Base-by-base conservation (phyloP, 1,140 invertebrate species). In the Musca domestica region DNA sequence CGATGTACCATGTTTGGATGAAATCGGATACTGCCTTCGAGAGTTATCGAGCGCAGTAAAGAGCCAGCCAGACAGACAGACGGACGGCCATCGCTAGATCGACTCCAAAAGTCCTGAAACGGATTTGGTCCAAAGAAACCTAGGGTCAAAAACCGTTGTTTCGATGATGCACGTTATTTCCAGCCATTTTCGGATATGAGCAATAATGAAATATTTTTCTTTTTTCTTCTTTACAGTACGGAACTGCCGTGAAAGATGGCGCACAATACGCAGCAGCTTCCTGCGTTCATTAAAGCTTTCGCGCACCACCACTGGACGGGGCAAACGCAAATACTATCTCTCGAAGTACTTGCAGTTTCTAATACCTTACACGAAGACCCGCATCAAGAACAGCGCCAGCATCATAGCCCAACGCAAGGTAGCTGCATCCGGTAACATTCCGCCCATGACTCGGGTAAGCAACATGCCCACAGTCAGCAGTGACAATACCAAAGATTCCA, bases 301-400 rank as follows among this genome's bases (percentile, higher is more conserved):
- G 1, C 74, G 77, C 51, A 79, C 77, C 25, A 74, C 73, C 41
- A 79, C 77, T 19, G 77, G 77, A 0, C 74, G 77, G 2, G 77
- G 77, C 20, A 80, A 80, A 67, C 76, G 77, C 47, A 80, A 80
- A 65, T 80, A 80, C 68, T 80, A 80, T 56, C 64, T 80, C 19
- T 80, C 76, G 30, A 80, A 80, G 54, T 80, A 80, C 65, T 64
- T 80, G 66, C 77, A 80, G 66, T 80, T 80, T 67, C 70, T 80
- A 1, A 75, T 80, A 66, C 77, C 77, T 30, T 80, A 76, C 66
- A 80, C 77, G 61, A 79, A 79, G 64, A 76, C 74, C 14, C 71
- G 77, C 2, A 70, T 58, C 4, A 70, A 70, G 48, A 67, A 58
- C 12, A 34, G 20, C 69, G 71, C 69, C 74, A 74, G 58, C 70